These are phyloP conservation scores for Hycleus phaleratus DNA, from an alignment of 1,140 invertebrate species.

Conservation along the genomic window DNA sequence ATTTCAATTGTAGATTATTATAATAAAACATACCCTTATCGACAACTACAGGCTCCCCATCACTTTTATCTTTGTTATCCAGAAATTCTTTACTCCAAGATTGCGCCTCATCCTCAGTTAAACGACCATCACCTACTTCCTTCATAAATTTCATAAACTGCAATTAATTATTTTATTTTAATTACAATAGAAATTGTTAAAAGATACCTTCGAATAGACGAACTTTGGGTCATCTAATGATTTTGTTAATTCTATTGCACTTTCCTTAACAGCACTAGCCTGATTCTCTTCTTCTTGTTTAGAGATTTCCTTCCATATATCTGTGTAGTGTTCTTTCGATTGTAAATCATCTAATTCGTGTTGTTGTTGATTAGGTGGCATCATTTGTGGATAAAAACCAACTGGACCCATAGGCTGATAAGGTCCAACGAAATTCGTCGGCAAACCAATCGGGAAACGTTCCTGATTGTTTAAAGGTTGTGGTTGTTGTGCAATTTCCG, in stretches of 20 bases:
- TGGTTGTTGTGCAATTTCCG: slow-evolving; percentile 31
- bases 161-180: slow-evolving; percentile 3
- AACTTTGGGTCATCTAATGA: slow-evolving; percentile 59
- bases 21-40: neutral
- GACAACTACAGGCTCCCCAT: neutral
- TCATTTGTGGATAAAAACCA: too few species aligned
- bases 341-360: neutral
- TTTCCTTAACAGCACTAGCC: slow-evolving; percentile 41
- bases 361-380: too few species aligned
- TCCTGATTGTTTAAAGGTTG: slow-evolving; percentile 14
- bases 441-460: slow-evolving; percentile 21
- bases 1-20: too few species aligned
- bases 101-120: slow-evolving; percentile 39
- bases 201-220: slow-evolving; percentile 56
- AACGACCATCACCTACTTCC: slow-evolving; percentile 58
- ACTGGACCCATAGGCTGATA: neutral
- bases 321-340: neutral
- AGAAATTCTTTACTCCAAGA: slow-evolving; percentile 52
- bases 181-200: neutral
- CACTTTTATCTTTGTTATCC: slow-evolving; percentile 18
- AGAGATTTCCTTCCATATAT: neutral
- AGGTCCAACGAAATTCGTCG: neutral
- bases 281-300: neutral
- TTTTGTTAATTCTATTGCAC: slow-evolving; percentile 49
- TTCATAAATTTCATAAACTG: slow-evolving; percentile 84